These are phyloP conservation scores for Sebastolobus alascanus DNA, from an alignment of 2,797 vertebrate genomes.

Conservation along the genomic window DNA sequence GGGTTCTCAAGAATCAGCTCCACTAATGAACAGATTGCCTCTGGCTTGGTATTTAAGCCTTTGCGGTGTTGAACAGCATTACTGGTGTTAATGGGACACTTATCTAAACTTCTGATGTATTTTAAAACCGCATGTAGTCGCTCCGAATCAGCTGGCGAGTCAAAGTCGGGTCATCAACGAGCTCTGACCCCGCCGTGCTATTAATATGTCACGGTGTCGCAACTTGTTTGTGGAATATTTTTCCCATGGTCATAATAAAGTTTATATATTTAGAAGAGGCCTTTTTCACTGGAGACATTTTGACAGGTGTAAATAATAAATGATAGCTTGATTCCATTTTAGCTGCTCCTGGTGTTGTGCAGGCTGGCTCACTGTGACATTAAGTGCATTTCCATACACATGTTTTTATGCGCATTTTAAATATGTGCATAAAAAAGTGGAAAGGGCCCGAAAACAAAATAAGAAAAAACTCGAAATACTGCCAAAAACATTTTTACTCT, in stretches of 20 bases:
- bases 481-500: background rate
- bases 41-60: conserved; percentile 71
- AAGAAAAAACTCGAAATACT: background rate
- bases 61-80: conserved; percentile 61
- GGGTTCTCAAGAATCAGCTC: conserved; percentile 63
- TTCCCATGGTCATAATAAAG: background rate
- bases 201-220: conserved; percentile 21
- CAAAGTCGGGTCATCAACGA: conserved; percentile 49
- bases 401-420: background rate
- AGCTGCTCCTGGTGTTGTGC: background rate
- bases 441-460: background rate
- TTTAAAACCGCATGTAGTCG: conserved; percentile 48
- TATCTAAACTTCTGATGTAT: conserved; percentile 66
- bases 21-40: conserved; percentile 76
- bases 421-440: background rate
- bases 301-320: background rate
- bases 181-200: conserved; percentile 23
- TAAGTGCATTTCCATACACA: background rate
- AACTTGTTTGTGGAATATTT: conserved; percentile 28
- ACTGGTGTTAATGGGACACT: conserved; percentile 68
- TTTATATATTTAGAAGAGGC: background rate
- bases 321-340: background rate
- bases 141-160: conserved; percentile 54
- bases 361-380: background rate
- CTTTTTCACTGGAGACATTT: background rate